These are phyloP conservation scores for Girardinus metallicus DNA, from an alignment of 2,797 vertebrate species.

Conservation along the genomic window DNA sequence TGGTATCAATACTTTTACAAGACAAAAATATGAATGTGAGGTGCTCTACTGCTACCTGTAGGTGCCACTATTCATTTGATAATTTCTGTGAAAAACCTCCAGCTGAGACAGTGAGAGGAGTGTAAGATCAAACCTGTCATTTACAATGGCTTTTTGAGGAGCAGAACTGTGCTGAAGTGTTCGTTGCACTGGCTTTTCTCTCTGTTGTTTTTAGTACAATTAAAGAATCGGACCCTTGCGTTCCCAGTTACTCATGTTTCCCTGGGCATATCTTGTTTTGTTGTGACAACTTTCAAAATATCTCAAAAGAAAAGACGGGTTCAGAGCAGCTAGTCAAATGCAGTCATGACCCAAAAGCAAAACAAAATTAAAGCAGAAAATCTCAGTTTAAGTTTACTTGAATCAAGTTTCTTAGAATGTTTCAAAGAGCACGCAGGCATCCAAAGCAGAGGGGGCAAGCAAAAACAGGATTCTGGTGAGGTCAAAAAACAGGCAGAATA, in stretches of 20 bases:
- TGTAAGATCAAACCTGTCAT: slow-evolving; percentile 8
- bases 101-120: not conserved
- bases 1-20: too few relatives aligned
- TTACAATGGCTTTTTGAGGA: slow-evolving; percentile 1
- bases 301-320: not conserved
- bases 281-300: not conserved
- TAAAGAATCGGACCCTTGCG: not conserved
- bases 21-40: not conserved
- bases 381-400: not conserved
- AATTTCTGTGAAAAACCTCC: not conserved
- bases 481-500: not conserved
- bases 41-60: not conserved
- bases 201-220: not conserved
- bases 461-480: not conserved
- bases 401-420: not conserved
- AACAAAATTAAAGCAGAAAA: not conserved
- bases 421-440: not conserved
- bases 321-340: not conserved
- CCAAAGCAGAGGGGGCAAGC: not conserved
- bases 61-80: slow-evolving; percentile 7
- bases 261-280: not conserved
- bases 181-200: not conserved
- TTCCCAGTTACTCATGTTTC: slow-evolving; percentile 3
- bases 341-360: not conserved
- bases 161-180: not conserved